These are phyloP conservation scores for Xenus cinereus DNA, from an alignment of 2,113 vertebrate species.

Conservation along the genomic window DNA sequence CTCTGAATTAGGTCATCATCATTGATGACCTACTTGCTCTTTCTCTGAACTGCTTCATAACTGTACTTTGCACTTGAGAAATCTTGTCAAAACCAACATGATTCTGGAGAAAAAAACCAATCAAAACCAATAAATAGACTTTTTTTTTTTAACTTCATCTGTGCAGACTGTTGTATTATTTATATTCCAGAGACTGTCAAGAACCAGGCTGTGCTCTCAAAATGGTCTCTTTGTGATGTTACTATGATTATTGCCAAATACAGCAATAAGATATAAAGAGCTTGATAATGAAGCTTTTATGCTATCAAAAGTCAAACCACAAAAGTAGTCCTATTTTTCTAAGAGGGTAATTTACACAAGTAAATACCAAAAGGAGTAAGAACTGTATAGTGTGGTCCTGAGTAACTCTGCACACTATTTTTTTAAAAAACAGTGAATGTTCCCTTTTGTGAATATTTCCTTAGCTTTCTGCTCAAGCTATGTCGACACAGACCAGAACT, in stretches of 20 bases:
- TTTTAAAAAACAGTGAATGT: accelerated
- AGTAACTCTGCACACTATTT: background rate
- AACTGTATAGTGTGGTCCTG: background rate
- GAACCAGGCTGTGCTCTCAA: background rate
- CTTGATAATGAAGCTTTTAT: background rate
- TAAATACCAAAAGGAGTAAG: background rate
- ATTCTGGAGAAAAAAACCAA: background rate
- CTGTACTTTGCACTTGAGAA: background rate
- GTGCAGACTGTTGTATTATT: background rate
- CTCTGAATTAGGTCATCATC: background rate
- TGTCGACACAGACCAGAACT: background rate
- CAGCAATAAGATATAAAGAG: background rate
- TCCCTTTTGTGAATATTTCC: background rate
- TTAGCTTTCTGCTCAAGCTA: background rate
- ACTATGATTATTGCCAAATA: background rate
- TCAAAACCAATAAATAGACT: background rate
- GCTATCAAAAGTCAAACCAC: background rate
- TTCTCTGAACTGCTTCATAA: background rate
- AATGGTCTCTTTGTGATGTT: background rate
- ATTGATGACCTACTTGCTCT: background rate
- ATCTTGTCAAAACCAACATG: background rate
- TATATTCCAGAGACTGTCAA: background rate
- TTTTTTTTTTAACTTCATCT: background rate
- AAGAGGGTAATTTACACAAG: background rate
- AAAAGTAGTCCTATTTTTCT: background rate